These are phyloP conservation scores for Neopipo cinnamomea DNA, from an alignment of 2,113 vertebrate species.

Conservation along the genomic window DNA sequence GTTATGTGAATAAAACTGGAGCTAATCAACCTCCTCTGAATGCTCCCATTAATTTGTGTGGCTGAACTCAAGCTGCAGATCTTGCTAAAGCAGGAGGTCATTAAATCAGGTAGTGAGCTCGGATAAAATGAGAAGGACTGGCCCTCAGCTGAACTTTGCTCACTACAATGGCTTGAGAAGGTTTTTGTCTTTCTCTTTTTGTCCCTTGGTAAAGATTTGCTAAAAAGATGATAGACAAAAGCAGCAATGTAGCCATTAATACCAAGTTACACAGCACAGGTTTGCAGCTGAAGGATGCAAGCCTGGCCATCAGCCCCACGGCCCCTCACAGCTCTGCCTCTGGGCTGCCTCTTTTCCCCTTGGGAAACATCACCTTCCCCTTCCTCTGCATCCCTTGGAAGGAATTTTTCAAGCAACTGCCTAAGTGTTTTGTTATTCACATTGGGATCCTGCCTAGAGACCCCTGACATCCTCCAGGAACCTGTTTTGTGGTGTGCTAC, in stretches of 20 bases:
- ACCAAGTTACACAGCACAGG: accelerated
- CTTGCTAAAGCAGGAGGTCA: not conserved
- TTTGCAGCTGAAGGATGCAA: not conserved
- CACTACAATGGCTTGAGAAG: not conserved
- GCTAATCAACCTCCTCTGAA: not conserved
- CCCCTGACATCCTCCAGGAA: not conserved
- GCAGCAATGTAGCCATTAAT: not conserved
- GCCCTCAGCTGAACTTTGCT: not conserved
- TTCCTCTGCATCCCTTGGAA: accelerated
- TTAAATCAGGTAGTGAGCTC: not conserved
- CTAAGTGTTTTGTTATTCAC: not conserved
- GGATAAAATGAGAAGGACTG: not conserved
- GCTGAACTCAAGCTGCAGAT: not conserved
- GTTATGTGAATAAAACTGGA: not conserved
- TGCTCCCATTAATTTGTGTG: not conserved
- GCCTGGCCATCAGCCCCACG: not conserved
- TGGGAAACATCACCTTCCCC: not conserved
- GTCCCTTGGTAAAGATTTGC: not conserved
- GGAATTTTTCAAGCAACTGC: not conserved
- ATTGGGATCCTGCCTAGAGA: not conserved
- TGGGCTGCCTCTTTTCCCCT: not conserved
- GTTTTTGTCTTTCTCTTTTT: not conserved
- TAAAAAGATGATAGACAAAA: not conserved
- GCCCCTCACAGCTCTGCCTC: not conserved
- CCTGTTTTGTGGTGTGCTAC: not conserved